Base-by-base conservation (phyloP, 2,888 invertebrate species). In the Girardia tigrina region DNA sequence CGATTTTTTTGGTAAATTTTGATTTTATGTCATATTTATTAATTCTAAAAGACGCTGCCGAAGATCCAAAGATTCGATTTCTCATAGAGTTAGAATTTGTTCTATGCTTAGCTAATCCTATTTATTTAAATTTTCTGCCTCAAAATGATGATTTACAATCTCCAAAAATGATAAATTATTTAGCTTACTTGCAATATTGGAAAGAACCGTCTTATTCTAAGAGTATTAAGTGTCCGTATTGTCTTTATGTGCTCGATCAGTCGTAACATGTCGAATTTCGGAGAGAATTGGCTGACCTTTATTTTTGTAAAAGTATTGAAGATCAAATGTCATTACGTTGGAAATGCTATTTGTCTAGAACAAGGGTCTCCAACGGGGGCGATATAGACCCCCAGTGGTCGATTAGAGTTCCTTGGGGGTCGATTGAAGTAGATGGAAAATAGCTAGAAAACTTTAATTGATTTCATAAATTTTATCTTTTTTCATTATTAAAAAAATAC, bases 31-130 rank as follows among this genome's bases (percentile, higher is more conserved):
- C 56, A 12, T n/a, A 56, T 6, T n/a, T 56, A 23, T n/a, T n/a
- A 56, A 12, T 23, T 20, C 23, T 56, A 56, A 56, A 56, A 56
- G 56, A 56, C n/a, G 56, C 23, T 56, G 23, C 6, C n/a, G 75
- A 75, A 14, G 75, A 75, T 27, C 75, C 70, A 14, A 75, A 75
- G 26, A 26, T 75, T 72, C 8, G 75, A 2, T 75, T 75, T 28
- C 95, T 97, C 88, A 90, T 95, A 73, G 98, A 98, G 86, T 87
- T 98, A 79, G 98, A 98, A 85, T 98, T 98, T 86, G 95, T 98
- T 0, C 98, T 98, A 85, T 95, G 97, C 82, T 87, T 98, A 78
- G 95, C 94, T n/a, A 98, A 98, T 86, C 98, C 98, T 0, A 95
- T 95, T 85, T 98, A 98, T 85, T 88, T 98, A n/a, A 73, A 95